Evolutionary conservation across 2,888 invertebrate species (phyloP).

Genomic region (Trachelus troglodyta): DNA sequence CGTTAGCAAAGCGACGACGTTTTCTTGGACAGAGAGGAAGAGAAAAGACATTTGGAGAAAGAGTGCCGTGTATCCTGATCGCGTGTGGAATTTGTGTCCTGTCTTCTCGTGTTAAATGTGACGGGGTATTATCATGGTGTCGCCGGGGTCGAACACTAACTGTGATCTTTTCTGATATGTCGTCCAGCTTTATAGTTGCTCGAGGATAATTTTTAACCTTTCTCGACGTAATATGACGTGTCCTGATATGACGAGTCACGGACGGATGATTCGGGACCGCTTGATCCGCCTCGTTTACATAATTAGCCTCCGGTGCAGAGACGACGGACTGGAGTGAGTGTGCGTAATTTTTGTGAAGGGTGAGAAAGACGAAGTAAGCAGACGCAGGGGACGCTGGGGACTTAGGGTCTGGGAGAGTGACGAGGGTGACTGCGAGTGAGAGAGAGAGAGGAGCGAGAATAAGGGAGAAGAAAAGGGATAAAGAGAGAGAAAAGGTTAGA

Average conservation of each 20-base stretch:
- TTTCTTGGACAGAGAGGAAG: not conserved
- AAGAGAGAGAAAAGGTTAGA: slow-evolving; percentile 14
- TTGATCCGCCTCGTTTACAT: slow-evolving; percentile 48
- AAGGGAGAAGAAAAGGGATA: slow-evolving; percentile 3
- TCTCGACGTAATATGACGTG: not conserved
- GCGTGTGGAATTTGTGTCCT: not conserved
- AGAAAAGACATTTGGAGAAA: not conserved
- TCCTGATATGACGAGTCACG: slow-evolving; percentile 28
- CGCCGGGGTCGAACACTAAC: not conserved
- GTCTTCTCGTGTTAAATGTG: not conserved
- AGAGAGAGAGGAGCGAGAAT: slow-evolving; percentile 24
- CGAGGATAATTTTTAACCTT: not conserved
- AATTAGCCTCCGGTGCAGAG: slow-evolving; percentile 36
- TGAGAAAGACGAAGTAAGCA: slow-evolving; percentile 16
- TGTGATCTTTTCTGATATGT: not conserved
- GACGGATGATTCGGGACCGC: slow-evolving; percentile 47
- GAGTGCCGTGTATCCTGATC: not conserved
- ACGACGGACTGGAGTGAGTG: slow-evolving; percentile 22
- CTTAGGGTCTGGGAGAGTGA: slow-evolving; percentile 11
- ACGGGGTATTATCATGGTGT: not conserved
- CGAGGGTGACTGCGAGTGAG: slow-evolving; percentile 33
- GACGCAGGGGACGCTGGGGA: not conserved
- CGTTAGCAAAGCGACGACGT: not conserved
- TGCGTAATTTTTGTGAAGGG: slow-evolving; percentile 22
- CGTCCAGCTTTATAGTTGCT: not conserved